Evolutionary conservation across 2,113 vertebrate species (phyloP), one percentile per base, ranked within the genome.

Genomic region (Nothocercus nigrocapillus): DNA sequence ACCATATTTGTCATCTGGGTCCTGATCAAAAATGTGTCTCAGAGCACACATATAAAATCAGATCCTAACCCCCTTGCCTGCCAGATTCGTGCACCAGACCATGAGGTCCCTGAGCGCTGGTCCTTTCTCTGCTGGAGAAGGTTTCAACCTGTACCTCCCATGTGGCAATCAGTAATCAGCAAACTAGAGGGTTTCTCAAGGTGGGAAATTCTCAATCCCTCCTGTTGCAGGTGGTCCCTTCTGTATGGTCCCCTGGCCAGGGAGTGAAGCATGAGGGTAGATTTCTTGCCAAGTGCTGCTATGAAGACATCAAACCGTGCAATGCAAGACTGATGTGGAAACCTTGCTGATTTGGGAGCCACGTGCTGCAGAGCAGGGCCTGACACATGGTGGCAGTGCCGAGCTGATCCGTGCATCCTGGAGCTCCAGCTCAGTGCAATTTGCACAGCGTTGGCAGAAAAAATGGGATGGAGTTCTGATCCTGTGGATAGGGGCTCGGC

Each of bases 251-350:
- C 5, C 0, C 7, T 1, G 20, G 3, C 14, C 22, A 40, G 8
- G 24, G 36, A 24, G 17, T 10, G 16, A 56, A 56, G 30, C 30
- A 10, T 18, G 28, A 54, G 17, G 30, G 17, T 56, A 14, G 25
- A 25, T 18, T 42, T 13, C 45, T 5, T 11, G 30, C 30, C 30
- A 16, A 58, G 4, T 21, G 4, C 3, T 1, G 0, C 19, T 25
- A 10, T 3, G 49, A 2, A 8, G 1, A 5, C 25, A 5, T 0
- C 44, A 85, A 5, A 3, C 1, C 5, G 20, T 3, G 8, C 0
- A 0, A 5, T 3, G 2, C 0, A 18, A 34, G 36, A 17, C 5
- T 30, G 10, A 21, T 9, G 45, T 1, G 47, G 58, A 2, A n/a
- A 0, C 19, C 0, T 1, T 2, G 47, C 22, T n/a, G 19, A n/a